Evolutionary conservation across 2,797 vertebrate genomes (phyloP).

Genomic region (Potorous gilbertii): DNA sequence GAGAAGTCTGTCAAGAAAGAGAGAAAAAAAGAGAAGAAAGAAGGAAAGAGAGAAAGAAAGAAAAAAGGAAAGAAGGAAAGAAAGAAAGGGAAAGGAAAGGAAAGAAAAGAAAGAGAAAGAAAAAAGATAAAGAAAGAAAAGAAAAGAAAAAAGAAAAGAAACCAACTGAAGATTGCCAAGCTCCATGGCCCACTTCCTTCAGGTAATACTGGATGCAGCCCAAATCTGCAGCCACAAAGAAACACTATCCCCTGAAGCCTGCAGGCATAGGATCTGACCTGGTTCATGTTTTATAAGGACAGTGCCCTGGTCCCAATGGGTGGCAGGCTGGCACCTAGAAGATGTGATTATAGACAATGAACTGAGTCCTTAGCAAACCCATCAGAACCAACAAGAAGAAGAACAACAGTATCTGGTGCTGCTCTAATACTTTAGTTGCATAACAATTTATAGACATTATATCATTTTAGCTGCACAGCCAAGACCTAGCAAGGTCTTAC

Average conservation of each 20-base stretch:
- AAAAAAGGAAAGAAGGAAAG: background rate
- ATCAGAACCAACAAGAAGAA: background rate
- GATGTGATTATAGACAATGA: background rate
- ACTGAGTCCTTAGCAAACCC: background rate
- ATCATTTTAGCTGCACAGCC: background rate
- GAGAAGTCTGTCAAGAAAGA: slow-evolving; percentile 25
- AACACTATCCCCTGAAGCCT: background rate
- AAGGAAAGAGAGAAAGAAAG: background rate
- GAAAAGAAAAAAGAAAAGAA: background rate
- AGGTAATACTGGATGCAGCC: background rate
- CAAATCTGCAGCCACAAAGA: background rate
- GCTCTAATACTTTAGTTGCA: background rate
- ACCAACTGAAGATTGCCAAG: background rate
- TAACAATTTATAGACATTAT: background rate
- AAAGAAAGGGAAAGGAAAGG: accelerated
- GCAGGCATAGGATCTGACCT: background rate
- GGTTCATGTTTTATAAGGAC: background rate
- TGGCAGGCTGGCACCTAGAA: background rate
- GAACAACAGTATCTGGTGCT: background rate
- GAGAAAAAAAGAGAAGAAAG: background rate
- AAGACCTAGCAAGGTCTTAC: background rate
- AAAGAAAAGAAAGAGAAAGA: accelerated
- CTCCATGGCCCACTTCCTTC: background rate
- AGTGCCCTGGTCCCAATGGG: background rate
- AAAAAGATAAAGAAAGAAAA: accelerated